phyloP scores from a whole-genome alignment of 2,113 vertebrate species.

The Axis porcinus region DNA sequence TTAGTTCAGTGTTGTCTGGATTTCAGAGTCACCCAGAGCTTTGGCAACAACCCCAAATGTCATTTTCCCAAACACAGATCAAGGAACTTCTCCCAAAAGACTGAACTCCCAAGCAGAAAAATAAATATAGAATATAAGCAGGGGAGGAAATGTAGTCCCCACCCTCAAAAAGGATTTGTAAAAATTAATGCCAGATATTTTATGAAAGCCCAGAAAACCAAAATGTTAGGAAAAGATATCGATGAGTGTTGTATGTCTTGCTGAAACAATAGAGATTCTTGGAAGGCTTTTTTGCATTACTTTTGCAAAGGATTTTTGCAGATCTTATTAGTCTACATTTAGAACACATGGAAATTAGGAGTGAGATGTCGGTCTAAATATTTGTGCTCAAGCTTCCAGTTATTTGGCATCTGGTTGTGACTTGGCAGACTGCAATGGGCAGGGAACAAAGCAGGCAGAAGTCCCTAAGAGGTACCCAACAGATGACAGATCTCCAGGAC shows the following conservation, averaged over 20 bases:
- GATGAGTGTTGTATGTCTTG: background rate
- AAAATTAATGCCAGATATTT: background rate
- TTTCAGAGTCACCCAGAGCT: constrained; percentile 55
- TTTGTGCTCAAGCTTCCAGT: background rate
- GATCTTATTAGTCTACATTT: background rate
- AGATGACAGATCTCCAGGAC: background rate
- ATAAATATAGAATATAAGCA: background rate
- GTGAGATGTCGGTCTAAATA: background rate
- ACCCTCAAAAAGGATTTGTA: background rate
- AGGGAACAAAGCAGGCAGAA: background rate
- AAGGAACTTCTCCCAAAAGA: constrained; percentile 30
- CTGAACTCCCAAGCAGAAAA: constrained; percentile 23
- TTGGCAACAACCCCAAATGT: constrained; percentile 60
- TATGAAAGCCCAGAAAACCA: background rate
- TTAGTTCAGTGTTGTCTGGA: constrained; percentile 45
- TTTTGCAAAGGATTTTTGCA: background rate
- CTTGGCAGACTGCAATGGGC: background rate
- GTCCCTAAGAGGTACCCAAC: background rate
- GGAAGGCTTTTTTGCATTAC: background rate
- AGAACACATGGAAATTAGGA: background rate
- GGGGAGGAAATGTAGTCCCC: background rate
- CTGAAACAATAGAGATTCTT: background rate
- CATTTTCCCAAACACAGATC: constrained; percentile 58
- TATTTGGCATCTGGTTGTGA: background rate
- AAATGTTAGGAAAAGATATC: background rate